A percentile compares a stretch with the other conserved stretches of the same genome.
Conservation (phyloP, 2,888 invertebrate genomes). For the Pandemis cinnamomeana region DNA sequence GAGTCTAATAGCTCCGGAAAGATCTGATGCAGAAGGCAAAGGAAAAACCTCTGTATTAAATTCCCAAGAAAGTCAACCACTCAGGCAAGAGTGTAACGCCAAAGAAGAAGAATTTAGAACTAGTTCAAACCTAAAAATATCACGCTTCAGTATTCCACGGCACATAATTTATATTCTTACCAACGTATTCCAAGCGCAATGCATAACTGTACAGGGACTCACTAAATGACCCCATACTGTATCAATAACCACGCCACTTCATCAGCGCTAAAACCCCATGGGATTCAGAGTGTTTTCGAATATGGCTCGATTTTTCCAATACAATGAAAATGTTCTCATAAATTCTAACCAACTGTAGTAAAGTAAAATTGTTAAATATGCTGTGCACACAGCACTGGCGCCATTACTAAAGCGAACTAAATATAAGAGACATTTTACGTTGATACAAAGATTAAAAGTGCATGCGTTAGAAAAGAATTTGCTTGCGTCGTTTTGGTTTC, state of each 20-base stretch:
- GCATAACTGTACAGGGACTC: conserved; percentile 1
- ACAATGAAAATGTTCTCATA: conserved; percentile 46
- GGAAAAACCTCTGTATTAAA: no score
- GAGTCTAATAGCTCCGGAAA: no score
- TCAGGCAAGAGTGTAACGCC: no score
- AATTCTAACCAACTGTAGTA: conserved; percentile 42
- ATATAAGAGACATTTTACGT: conserved; percentile 21
- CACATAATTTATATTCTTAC: neutral
- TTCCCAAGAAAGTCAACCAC: no score
- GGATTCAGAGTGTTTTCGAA: conserved; percentile 17
- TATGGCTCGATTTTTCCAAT: conserved; percentile 41
- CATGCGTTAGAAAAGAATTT: neutral
- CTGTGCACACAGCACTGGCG: conserved; percentile 29
- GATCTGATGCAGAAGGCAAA: no score
- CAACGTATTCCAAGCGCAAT: neutral
- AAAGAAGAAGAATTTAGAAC: no score
- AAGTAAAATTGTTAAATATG: conserved; percentile 48
- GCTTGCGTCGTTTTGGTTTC: neutral
- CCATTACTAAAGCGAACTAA: conserved; percentile 16
- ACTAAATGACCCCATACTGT: conserved; percentile 12
- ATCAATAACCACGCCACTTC: conserved; percentile 18
- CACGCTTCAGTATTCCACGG: neutral
- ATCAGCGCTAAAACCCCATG: conserved; percentile 24
- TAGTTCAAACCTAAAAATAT: neutral
- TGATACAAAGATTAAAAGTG: conserved; percentile 7